Evolutionary conservation across 2,888 invertebrate genomes (phyloP), one percentile per base, ranked within the genome.

Genomic region (Exocentrus adspersus): DNA sequence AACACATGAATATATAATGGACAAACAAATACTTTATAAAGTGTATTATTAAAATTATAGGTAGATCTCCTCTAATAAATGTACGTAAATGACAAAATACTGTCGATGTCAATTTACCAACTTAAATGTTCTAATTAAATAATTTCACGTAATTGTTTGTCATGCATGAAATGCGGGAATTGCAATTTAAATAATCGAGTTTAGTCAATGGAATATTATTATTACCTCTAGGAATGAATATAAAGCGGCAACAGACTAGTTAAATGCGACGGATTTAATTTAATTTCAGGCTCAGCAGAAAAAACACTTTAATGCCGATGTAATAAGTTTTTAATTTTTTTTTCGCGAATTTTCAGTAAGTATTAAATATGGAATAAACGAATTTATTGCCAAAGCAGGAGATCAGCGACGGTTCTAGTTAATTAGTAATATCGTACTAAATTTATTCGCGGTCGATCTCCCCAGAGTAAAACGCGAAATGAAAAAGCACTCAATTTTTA

Each of bases 401-500:
- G 75, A 77, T 77, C 75, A 75, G 70, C 74, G 75, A 72, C 77
- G 73, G 77, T 62, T n/a, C 73, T 71, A 71, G 74, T 77, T 78
- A 79, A 78, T 78, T 78, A 79, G 77, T 71, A 76, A 78, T 77
- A 78, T 78, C 57, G 46, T 57, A 57, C 57, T 46, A 46, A 57
- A 78, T 78, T 78, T 78, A 78, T 76, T 76, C 72, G 72, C 71
- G 72, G 68, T 67, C 69, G 50, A 52, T 52, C 57, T 56, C 56
- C 60, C 57, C 65, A 60, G 59, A 60, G 57, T 45, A 46, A 32
- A 65, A 41, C 52, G 58, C 62, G 61, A 82, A 82, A 82, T 82
- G 83, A 81, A 84, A 84, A 84, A 82, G 83, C 84, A 84, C 84
- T 83, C 82, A 82, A 82, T 82, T 83, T 83, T 84, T 84, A 83